These are phyloP conservation scores for Epinotia bilunana DNA, from an alignment of 2,888 invertebrate genomes.

Conservation along the genomic window DNA sequence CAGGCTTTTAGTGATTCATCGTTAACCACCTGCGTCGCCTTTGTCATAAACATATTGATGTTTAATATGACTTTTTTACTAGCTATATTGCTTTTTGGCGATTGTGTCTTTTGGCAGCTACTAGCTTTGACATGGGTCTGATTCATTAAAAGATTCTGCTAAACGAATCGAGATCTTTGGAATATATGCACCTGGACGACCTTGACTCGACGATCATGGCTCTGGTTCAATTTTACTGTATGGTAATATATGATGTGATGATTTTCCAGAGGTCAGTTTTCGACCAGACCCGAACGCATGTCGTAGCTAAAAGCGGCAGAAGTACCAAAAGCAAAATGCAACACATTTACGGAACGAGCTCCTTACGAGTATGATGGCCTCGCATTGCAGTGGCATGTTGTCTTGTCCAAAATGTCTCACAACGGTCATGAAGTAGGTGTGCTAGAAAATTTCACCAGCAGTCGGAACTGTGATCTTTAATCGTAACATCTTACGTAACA, in stretches of 20 bases:
- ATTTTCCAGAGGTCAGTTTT: neutral
- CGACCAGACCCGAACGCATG: neutral
- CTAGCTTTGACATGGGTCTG: neutral
- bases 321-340: constrained; percentile 1
- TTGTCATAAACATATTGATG: constrained; percentile 8
- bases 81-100: neutral
- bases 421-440: neutral
- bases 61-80: neutral
- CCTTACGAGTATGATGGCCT: constrained; percentile 1
- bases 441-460: neutral
- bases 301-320: constrained; percentile 5
- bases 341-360: neutral
- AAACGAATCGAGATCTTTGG: neutral
- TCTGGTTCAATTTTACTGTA: neutral
- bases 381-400: neutral
- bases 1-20: constrained; percentile 3
- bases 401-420: too few relatives aligned
- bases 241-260: neutral
- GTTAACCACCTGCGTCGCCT: neutral
- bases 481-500: too few relatives aligned
- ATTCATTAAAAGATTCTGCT: neutral
- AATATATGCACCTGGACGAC: neutral
- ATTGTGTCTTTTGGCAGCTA: constrained; percentile 3
- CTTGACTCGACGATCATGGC: too few relatives aligned
- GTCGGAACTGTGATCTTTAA: too few relatives aligned